A percentile compares a stretch with the other conserved stretches of the same genome.
Conservation (phyloP, 1,140 invertebrate species). For the Gonatopus flavifemur region DNA sequence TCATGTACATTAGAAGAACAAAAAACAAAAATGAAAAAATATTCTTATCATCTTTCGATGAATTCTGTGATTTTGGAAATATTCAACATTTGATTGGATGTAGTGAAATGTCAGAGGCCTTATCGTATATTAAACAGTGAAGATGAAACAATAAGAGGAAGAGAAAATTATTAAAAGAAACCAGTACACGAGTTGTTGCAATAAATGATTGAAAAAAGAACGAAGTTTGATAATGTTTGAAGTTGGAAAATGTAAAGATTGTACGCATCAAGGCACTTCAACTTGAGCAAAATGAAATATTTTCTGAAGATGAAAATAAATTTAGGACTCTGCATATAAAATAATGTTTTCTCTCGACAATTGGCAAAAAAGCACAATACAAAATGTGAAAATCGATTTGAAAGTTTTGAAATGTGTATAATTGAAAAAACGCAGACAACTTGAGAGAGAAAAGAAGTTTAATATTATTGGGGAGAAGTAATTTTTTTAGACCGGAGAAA, state of each 20-base stretch:
- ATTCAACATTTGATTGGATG: conserved; percentile 42
- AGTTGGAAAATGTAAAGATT: conserved; percentile 38
- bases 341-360: conserved; percentile 1
- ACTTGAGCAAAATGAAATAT: conserved; percentile 24
- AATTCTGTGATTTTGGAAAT: conserved; percentile 26
- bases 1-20: no score
- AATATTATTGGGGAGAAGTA: conserved; percentile 12
- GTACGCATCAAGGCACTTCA: conserved; percentile 43
- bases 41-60: neutral
- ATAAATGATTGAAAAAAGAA: conserved; percentile 5
- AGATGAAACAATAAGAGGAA: conserved; percentile 43
- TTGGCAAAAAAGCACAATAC: neutral
- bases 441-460: conserved; percentile 20
- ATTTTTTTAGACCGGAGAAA: conserved; percentile 32
- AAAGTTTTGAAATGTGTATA: no score
- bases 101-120: conserved; percentile 54
- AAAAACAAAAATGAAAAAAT: neutral
- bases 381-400: no score
- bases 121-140: conserved; percentile 47
- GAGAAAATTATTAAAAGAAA: conserved; percentile 14
- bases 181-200: conserved; percentile 1
- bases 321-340: conserved; percentile 3
- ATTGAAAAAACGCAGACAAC: conserved; percentile 15
- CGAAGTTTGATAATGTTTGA: conserved; percentile 21
- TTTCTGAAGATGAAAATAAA: conserved; percentile 13